A percentile compares a stretch with the other conserved stretches of the same genome.
phyloP scores from a whole-genome alignment of 1,140 invertebrate genomes.

The Leptinotarsa undecemlineata region DNA sequence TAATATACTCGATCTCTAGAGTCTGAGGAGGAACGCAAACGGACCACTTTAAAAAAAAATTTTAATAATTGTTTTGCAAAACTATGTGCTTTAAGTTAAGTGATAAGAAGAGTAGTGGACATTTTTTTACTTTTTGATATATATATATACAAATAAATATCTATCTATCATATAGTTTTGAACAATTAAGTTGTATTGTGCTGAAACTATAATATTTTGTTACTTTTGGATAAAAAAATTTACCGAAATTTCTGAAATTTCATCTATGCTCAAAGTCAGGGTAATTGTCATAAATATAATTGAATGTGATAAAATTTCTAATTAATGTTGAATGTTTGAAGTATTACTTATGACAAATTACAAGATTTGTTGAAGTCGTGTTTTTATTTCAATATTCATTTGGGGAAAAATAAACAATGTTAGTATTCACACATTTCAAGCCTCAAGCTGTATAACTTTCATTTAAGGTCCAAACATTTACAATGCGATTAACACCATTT shows the following conservation, averaged over 20 bases:
- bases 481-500: too few relatives aligned
- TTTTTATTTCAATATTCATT: not conserved
- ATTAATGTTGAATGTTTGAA: constrained; percentile 3
- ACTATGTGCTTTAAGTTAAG: constrained; percentile 31
- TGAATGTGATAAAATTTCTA: not conserved
- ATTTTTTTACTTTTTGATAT: constrained; percentile 20
- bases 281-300: not conserved
- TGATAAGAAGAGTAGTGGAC: not conserved
- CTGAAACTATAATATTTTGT: not conserved
- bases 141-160: not conserved
- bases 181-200: not conserved
- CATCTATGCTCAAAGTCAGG: not conserved
- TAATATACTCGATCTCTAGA: constrained; percentile 51
- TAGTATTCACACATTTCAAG: too few relatives aligned
- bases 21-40: constrained; percentile 37
- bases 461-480: too few relatives aligned
- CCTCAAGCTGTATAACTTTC: too few relatives aligned
- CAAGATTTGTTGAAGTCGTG: not conserved
- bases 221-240: not conserved
- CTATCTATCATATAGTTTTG: not conserved
- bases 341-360: not conserved
- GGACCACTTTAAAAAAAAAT: constrained; percentile 24
- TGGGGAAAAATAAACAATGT: not conserved
- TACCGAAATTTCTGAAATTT: not conserved
- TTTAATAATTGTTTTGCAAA: constrained; percentile 28